phyloP scores from a whole-genome alignment of 1,140 invertebrate species.

The Apis dorsata region DNA sequence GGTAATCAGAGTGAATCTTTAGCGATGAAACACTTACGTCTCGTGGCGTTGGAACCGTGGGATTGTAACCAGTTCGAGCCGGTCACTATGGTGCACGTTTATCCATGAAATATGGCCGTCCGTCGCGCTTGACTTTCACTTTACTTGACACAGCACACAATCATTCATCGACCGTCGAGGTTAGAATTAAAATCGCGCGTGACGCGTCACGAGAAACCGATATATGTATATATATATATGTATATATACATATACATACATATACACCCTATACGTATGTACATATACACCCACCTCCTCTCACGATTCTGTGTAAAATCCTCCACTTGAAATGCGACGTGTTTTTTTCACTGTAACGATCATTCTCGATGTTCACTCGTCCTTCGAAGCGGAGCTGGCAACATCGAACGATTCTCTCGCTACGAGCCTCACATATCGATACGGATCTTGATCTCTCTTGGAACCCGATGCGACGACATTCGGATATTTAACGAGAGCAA shows the following conservation, averaged over 20 bases:
- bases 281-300: constrained; percentile 11
- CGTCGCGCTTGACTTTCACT: constrained; percentile 67
- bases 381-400: background rate
- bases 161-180: constrained; percentile 54
- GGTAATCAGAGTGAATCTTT: constrained; percentile 29
- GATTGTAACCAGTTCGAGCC: constrained; percentile 54
- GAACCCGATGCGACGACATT: background rate
- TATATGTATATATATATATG: background rate
- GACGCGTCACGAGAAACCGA: constrained; percentile 48
- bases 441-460: background rate
- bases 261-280: background rate
- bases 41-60: constrained; percentile 40
- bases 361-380: constrained; percentile 28
- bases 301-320: constrained; percentile 10
- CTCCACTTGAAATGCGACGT: constrained; percentile 14
- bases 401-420: constrained; percentile 46
- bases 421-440: constrained; percentile 11
- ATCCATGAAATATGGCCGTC: constrained; percentile 66
- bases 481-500: background rate
- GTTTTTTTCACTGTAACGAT: constrained; percentile 50
- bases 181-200: constrained; percentile 41
- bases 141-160: constrained; percentile 67
- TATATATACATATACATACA: background rate
- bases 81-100: constrained; percentile 60
- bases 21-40: constrained; percentile 53